A percentile compares a stretch with the other conserved stretches of the same genome.
Evolutionary conservation across 2,797 vertebrate species (phyloP).

Genomic region (Micropoecilia bifurca): DNA sequence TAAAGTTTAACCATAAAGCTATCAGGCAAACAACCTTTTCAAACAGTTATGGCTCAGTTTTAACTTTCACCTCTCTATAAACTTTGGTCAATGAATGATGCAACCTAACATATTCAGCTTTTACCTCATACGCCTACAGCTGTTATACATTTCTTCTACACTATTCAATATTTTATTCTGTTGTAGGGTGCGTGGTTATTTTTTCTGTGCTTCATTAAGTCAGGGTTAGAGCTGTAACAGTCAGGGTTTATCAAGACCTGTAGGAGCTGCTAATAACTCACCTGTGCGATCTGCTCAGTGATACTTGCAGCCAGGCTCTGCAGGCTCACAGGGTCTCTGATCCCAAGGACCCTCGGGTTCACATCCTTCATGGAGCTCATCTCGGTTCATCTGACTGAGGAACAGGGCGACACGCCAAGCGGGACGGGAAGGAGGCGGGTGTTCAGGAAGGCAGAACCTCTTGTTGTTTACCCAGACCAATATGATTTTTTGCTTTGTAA

Average conservation of each 20-base stretch:
- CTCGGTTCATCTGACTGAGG: not conserved
- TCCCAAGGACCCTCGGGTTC: conserved; percentile 21
- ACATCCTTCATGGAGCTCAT: conserved; percentile 25
- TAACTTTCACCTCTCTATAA: conserved; percentile 1
- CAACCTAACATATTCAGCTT: not conserved
- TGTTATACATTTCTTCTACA: no score
- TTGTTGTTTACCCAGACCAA: not conserved
- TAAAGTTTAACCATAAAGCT: conserved; percentile 4
- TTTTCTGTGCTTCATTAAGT: not conserved
- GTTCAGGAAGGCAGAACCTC: not conserved
- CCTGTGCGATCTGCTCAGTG: conserved; percentile 31
- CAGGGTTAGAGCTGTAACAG: not conserved
- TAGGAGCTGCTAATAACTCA: conserved; percentile 14
- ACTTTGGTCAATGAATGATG: not conserved
- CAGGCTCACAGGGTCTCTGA: conserved; percentile 10
- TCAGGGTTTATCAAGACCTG: not conserved
- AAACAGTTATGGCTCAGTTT: not conserved
- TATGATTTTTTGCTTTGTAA: not conserved
- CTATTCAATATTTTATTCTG: not conserved
- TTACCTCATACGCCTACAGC: not conserved
- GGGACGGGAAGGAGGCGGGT: not conserved
- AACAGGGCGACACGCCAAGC: not conserved
- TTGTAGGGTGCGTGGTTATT: no score
- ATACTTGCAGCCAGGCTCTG: conserved; percentile 21
- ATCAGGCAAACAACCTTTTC: not conserved